Evolutionary conservation across 2,113 vertebrate genomes (phyloP).

Genomic region (Petromus typicus): DNA sequence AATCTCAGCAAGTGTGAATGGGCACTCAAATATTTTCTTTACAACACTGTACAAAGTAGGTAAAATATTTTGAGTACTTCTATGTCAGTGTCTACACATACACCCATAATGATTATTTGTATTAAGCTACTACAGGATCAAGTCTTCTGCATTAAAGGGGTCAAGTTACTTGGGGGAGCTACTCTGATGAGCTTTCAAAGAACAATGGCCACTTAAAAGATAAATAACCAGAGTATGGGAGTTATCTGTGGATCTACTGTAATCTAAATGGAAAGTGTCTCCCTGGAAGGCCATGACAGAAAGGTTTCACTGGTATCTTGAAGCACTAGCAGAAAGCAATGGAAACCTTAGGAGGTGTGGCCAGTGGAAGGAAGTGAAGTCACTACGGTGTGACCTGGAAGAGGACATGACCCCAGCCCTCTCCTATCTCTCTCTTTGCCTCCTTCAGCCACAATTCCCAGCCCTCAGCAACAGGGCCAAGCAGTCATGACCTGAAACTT

Average conservation of each 20-base stretch:
- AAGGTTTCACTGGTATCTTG: neutral
- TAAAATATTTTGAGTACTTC: neutral
- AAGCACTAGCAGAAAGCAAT: neutral
- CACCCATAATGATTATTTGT: neutral
- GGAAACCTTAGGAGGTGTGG: neutral
- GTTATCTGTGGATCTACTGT: neutral
- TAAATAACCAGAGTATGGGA: neutral
- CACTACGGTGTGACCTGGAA: neutral
- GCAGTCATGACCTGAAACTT: neutral
- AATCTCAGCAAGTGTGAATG: neutral
- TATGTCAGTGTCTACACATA: neutral
- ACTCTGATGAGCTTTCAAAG: neutral
- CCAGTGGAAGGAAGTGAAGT: neutral
- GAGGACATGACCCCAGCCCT: neutral
- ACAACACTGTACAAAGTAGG: neutral
- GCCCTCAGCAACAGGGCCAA: neutral
- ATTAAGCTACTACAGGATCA: neutral
- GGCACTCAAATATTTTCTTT: neutral
- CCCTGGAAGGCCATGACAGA: neutral
- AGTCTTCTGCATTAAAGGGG: constrained; percentile 57
- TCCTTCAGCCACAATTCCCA: neutral
- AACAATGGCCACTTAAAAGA: neutral
- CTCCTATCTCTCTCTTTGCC: neutral
- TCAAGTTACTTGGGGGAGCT: neutral
- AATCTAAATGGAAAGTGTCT: neutral